Evolutionary conservation across 2,888 invertebrate species (phyloP).

Genomic region (Hemistola chrysoprasaria): DNA sequence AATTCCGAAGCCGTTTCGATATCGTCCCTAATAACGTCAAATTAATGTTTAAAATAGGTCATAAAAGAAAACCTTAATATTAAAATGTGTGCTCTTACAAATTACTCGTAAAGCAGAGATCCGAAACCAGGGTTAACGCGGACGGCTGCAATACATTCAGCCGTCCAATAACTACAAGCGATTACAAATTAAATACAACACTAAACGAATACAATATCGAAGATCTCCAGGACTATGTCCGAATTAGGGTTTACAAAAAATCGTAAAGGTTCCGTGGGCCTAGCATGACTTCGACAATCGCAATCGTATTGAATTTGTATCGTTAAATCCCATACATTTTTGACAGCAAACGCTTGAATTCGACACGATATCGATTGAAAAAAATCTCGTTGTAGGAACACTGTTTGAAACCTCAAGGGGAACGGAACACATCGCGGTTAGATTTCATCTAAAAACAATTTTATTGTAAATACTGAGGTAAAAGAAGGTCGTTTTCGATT

Average conservation of each 20-base stretch:
- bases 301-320: too few relatives aligned
- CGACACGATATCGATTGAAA: too few relatives aligned
- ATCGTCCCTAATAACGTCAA: too few relatives aligned
- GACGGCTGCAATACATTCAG: constrained; percentile 31
- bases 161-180: constrained; percentile 32
- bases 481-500: constrained; percentile 40
- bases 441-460: constrained; percentile 43
- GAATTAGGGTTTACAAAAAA: constrained; percentile 32
- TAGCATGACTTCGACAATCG: too few relatives aligned
- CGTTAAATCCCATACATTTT: too few relatives aligned
- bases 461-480: constrained; percentile 57
- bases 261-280: constrained; percentile 33
- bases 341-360: too few relatives aligned
- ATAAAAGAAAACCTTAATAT: constrained; percentile 28
- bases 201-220: constrained; percentile 20
- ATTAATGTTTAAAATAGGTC: background rate
- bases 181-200: constrained; percentile 36
- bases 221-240: constrained; percentile 36
- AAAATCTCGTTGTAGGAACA: too few relatives aligned
- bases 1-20: background rate
- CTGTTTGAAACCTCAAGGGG: constrained; percentile 20
- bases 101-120: constrained; percentile 49
- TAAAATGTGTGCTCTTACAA: constrained; percentile 38
- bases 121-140: constrained; percentile 40
- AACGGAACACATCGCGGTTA: constrained; percentile 61